Base-by-base conservation (phyloP, 2,888 invertebrate genomes). In the Parascotia fuliginaria region DNA sequence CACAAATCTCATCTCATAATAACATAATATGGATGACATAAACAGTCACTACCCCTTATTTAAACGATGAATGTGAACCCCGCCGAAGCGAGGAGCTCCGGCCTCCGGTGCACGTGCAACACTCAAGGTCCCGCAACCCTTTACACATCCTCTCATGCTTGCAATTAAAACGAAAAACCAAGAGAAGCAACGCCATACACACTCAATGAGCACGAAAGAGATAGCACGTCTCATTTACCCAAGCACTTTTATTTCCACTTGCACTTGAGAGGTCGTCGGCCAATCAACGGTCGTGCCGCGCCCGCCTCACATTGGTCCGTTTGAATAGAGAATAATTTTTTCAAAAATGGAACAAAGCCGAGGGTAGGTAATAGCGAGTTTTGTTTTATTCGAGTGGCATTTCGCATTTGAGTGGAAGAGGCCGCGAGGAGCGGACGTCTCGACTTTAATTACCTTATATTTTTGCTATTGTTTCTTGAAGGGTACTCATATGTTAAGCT, bases 141-240 rank as follows among this genome's bases (percentile, higher is more conserved):
- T 87, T 89, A 83, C 85, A 87, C 83, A 83, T 87, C 87, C 91
- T 89, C 90, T 89, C 83, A 79, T 77, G 83, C 82, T 84, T 81
- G 91, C 91, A 92, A 92, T 92, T 92, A 92, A 91, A 91, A 91
- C 89, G 87, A 87, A 90, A 91, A 88, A 85, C 84, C 67, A 79
- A 85, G 73, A 57, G 81, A 72, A 83, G 88, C 74, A 76, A 62
- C 74, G 49, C 66, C 69, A 87, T 73, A 62, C 62, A 60, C 65
- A 65, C 49, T 49, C 60, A 67, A 56, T 70, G 62, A 68, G 83
- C 65, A 68, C 58, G 81, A 91, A 80, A 74, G 81, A 77, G 89
- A 89, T 77, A 71, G 71, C 79, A 75, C 73, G 80, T 77, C 88
- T 89, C 90, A 90, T 91, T 90, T 92, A 85, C 81, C 80, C 79